Evolutionary conservation across 2,797 vertebrate species (phyloP), one percentile per base, ranked within the genome.

Genomic region (Picus viridis): DNA sequence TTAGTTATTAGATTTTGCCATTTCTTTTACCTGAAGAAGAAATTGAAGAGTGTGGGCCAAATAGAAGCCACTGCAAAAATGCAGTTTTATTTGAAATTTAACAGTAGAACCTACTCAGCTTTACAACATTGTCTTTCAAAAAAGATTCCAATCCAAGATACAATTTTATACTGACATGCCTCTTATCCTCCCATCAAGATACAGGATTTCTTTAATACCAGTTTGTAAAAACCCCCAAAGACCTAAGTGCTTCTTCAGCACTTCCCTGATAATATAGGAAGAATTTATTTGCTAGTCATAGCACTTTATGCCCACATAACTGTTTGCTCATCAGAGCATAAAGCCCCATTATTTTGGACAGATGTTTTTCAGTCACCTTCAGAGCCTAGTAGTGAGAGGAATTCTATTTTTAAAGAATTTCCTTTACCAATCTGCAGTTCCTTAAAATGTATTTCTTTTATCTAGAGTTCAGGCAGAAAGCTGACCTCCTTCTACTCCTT

Each of bases 141-240:
- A 64, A 68, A 16, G 13, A 30, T 76, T 86, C 16, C 45, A 80
- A 53, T 13, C 6, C 77, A 79, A 36, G 11, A 88, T 75, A 57
- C 34, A 39, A 8, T 64, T 67, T 73, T 88, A 51, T 24, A 79
- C 23, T 4, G 8, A 30, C 14, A 16, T 63, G 9, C 11, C 16
- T 90, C 16, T 39, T 76, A 64, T 29, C 26, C 63, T 86, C 56
- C 51, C 36, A 43, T 53, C 57, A 88, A 86, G 70, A 86, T 39
- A 63, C 13, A 92, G 36, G 20, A 53, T 90, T 94, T 89, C 73
- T 85, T 95, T 86, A 41, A 64, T 67, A 86, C 27, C n/a, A 61
- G 34, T 75, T 80, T 79, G 10, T 79, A 87, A 88, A 94, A 94
- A 94, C 94, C 85, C 92, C 83, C 83, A 71, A 59, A 86, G 54